Evolutionary conservation across 92 coral and sea anemone genomes (phyloP).

Genomic region (Umimayanthus kanabou): DNA sequence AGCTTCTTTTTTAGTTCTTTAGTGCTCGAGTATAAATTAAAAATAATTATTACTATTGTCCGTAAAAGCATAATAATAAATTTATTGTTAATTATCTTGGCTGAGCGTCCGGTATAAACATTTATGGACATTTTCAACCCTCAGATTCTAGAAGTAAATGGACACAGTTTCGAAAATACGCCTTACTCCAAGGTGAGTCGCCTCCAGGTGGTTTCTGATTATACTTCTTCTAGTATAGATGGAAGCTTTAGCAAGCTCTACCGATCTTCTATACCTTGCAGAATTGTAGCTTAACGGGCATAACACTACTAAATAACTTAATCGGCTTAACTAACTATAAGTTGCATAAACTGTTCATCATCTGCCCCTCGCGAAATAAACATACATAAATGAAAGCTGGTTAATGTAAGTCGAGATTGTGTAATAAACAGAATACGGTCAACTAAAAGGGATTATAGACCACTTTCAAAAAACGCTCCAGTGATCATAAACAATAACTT

Average conservation of each 20-base stretch:
- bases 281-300: neutral
- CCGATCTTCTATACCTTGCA: too few species aligned
- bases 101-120: neutral
- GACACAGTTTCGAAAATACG: slow-evolving; percentile 30
- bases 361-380: neutral
- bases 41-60: too few species aligned
- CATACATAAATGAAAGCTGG: neutral
- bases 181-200: slow-evolving; percentile 30
- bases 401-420: slow-evolving; percentile 4
- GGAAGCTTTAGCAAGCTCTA: neutral
- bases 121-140: neutral
- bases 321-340: too few species aligned
- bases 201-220: neutral
- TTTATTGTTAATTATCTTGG: neutral
- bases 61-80: too few species aligned
- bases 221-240: neutral
- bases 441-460: neutral
- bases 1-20: too few species aligned
- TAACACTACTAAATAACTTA: neutral
- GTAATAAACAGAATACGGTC: neutral
- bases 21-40: too few species aligned
- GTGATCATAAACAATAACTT: too few species aligned
- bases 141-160: slow-evolving; percentile 42
- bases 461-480: too few species aligned
- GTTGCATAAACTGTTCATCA: neutral